Evolutionary conservation across 2,113 vertebrate genomes (phyloP).

Genomic region (Scolopax mira): DNA sequence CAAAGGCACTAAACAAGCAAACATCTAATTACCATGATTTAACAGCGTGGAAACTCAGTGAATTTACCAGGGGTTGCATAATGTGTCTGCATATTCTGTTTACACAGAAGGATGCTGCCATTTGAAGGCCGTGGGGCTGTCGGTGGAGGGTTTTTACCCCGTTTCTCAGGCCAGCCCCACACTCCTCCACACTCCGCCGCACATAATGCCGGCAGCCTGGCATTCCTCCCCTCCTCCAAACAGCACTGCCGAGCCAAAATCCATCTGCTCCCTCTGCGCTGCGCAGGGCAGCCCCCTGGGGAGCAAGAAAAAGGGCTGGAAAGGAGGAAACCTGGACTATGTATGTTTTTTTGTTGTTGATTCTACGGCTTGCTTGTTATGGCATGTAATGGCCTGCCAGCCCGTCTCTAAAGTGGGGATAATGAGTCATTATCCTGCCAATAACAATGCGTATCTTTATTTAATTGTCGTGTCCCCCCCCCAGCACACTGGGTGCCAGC

Average conservation of each 20-base stretch:
- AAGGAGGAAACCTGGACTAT: not conserved
- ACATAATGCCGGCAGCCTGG: not conserved
- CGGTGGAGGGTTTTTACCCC: not conserved
- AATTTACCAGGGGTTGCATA: not conserved
- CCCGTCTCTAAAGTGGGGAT: not conserved
- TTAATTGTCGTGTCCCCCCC: not conserved
- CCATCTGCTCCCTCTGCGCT: not conserved
- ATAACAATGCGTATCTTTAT: not conserved
- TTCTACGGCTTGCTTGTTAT: not conserved
- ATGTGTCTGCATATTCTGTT: not conserved
- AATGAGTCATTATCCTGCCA: not conserved
- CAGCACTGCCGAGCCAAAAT: not conserved
- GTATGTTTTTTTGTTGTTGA: not conserved
- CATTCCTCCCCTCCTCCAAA: slow-evolving; percentile 8
- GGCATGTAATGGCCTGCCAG: not conserved
- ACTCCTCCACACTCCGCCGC: not conserved
- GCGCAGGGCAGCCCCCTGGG: not conserved
- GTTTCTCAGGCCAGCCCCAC: not conserved
- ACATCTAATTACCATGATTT: not conserved
- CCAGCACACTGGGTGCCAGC: not conserved
- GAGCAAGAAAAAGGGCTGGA: not conserved
- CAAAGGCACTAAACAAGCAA: not conserved
- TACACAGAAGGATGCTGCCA: not conserved
- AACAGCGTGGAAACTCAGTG: not conserved
- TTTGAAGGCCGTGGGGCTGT: not conserved